phyloP scores from a whole-genome alignment of 2,113 vertebrate genomes.

The Anoura caudifer region DNA sequence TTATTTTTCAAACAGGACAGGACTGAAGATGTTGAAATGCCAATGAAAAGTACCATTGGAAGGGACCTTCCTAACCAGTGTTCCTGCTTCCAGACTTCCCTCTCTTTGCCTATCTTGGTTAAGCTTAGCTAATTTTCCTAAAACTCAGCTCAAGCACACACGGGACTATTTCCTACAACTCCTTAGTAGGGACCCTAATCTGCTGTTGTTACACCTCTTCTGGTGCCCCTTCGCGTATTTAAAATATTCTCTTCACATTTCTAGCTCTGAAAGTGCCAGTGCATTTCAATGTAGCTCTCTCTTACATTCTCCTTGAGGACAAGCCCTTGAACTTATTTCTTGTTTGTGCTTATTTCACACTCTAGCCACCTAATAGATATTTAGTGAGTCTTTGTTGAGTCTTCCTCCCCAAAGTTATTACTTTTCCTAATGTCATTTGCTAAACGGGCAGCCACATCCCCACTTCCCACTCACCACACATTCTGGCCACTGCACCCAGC shows the following conservation, averaged over 20 bases:
- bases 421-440: not conserved
- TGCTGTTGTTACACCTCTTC: not conserved
- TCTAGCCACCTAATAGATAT: not conserved
- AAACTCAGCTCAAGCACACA: not conserved
- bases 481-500: not conserved
- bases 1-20: not conserved
- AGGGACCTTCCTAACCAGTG: not conserved
- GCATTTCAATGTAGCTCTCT: not conserved
- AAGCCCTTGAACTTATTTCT: not conserved
- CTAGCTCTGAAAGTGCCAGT: not conserved
- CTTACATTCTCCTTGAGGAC: not conserved
- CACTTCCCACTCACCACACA: not conserved
- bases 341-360: not conserved
- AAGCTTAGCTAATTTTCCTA: conserved; percentile 1
- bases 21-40: not conserved
- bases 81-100: not conserved
- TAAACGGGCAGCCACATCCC: not conserved
- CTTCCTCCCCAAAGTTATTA: not conserved
- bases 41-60: not conserved
- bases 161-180: not conserved
- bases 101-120: not conserved
- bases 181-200: no score
- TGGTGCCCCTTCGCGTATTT: not conserved
- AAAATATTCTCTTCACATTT: not conserved
- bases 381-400: not conserved